Evolutionary conservation across 2,888 invertebrate genomes (phyloP), one percentile per base, ranked within the genome.

Genomic region (Agonum fuliginosum): DNA sequence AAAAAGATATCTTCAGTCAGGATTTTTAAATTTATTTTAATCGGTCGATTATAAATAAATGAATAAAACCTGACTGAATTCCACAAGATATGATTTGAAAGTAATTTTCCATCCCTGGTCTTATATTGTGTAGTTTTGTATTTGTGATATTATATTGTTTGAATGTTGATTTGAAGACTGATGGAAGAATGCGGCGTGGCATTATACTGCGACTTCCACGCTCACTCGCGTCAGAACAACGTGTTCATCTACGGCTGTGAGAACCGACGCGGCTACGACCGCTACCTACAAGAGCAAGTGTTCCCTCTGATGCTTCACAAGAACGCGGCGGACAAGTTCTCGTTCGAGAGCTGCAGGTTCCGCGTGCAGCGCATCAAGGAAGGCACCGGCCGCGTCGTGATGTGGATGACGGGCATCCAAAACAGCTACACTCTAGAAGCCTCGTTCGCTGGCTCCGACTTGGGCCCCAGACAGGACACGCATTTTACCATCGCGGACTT

Each of bases 191-290:
- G 95, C 86, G 95, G 95, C 22, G 94, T 97, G 73, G 94, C 94
- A 65, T 92, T 97, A 91, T 97, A 95, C 86, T 94, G 97, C 86
- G 97, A 97, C 88, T 91, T 97, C 83, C 97, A 97, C 86, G 97
- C 97, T 34, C 98, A 99, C 88, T 98, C 98, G 20, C 90, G 97
- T 80, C 94, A 94, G 86, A 96, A 97, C 87, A 98, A 98, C 86
- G 93, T 97, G 83, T 99, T 99, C 87, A 93, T 98, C 84, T 99
- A 97, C 85, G 98, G 98, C 81, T 98, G 98, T 87, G 96, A 96
- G 88, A 95, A 93, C 87, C 90, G 94, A 83, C 90, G 94, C 83
- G 92, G 92, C 81, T 90, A 92, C 12, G 94, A 95, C 67, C 93
- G 92, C 85, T 91, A 93, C 83, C 89, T 98, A 70, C 93, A 94